Conservation (phyloP, 1,140 invertebrate species). For the Penaeus vannamei region DNA sequence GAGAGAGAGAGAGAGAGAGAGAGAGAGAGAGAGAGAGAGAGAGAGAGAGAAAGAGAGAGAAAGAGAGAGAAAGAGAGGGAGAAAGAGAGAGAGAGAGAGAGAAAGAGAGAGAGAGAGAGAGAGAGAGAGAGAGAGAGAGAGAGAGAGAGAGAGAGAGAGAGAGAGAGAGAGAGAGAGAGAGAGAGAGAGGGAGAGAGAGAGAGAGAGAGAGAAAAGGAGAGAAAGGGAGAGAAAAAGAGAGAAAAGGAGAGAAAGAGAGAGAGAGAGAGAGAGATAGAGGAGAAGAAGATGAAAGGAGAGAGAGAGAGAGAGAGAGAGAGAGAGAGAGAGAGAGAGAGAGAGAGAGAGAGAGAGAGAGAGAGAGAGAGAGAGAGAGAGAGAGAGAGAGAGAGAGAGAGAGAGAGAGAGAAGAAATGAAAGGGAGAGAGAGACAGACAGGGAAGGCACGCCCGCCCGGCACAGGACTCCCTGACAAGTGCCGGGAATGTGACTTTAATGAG, state of each 20-base stretch:
- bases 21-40: too few species aligned
- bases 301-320: background rate
- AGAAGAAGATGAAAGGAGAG: background rate
- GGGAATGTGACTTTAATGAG: background rate
- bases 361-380: background rate
- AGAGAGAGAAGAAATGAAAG: background rate
- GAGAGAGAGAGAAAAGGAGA: background rate
- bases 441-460: background rate
- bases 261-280: background rate
- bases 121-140: background rate
- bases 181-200: conserved; percentile 13
- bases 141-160: background rate
- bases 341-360: background rate
- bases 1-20: background rate
- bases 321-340: background rate
- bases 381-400: conserved; percentile 16
- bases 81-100: background rate
- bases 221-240: background rate
- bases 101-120: background rate
- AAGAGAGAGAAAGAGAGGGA: background rate
- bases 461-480: background rate
- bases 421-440: background rate
- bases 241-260: background rate
- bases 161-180: background rate
- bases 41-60: background rate